phyloP scores from a whole-genome alignment of 2,888 invertebrate genomes.

The Acleris emargana region DNA sequence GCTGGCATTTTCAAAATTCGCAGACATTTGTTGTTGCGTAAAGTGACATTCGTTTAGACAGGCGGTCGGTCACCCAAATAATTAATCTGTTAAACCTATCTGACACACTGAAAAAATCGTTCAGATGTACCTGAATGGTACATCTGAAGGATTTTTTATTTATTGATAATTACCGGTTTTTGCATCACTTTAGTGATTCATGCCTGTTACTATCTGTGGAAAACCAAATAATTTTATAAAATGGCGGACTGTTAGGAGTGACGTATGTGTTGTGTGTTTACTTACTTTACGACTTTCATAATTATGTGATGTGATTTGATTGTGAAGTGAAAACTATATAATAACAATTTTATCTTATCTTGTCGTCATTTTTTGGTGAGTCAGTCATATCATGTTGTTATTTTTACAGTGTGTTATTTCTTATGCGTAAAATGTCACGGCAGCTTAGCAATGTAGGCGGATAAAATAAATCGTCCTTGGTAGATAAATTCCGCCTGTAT shows the following conservation, averaged over 20 bases:
- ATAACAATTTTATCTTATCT: slow-evolving; percentile 50
- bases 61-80: too few species aligned
- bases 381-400: slow-evolving; percentile 34
- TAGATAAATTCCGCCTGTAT: slow-evolving; percentile 31
- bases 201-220: slow-evolving; percentile 47
- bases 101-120: not conserved
- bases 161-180: slow-evolving; percentile 20
- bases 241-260: slow-evolving; percentile 75
- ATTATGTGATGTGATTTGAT: slow-evolving; percentile 55
- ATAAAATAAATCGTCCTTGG: slow-evolving; percentile 49
- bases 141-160: not conserved
- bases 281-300: slow-evolving; percentile 61
- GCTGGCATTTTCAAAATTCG: slow-evolving; percentile 44
- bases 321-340: slow-evolving; percentile 64
- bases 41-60: not conserved
- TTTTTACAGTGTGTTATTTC: slow-evolving; percentile 6
- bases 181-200: slow-evolving; percentile 22
- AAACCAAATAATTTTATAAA: slow-evolving; percentile 63
- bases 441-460: slow-evolving; percentile 65
- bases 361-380: slow-evolving; percentile 59
- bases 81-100: not conserved
- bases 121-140: not conserved
- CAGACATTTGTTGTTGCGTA: slow-evolving; percentile 7
- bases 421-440: slow-evolving; percentile 48
- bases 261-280: slow-evolving; percentile 81